Evolutionary conservation across 1,140 invertebrate genomes (phyloP), one percentile per base, ranked within the genome.

Genomic region (Venustaconcha ellipsiformis): DNA sequence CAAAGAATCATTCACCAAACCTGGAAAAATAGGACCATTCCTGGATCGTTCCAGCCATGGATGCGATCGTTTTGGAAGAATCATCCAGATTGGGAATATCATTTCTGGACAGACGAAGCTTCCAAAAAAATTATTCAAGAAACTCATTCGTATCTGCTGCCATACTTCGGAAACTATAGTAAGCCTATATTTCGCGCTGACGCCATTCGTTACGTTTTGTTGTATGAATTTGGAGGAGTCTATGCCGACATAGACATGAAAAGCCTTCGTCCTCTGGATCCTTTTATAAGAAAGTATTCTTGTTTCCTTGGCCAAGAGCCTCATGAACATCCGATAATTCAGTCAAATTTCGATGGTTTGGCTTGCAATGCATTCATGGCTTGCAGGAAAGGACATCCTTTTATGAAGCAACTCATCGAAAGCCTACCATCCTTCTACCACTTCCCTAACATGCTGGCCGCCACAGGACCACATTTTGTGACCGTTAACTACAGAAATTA

Each of bases 231-330:
- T 74, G 86, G 86, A 8, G 86, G 86, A 11, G 67, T 87, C 1
- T 87, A 87, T 75, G 83, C 79, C 6, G 86, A 87, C 66, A 56
- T 87, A 60, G 86, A 87, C 64, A 76, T 85, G 64, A 82, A 86
- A 66, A 79, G 76, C 57, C 67, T 87, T 14, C 72, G 76, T 14
- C 71, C 85, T 14, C 23, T 87, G 3, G 74, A 82, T 20, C 78
- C 78, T 13, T 48, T 82, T 12, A 73, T 73, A 1, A 57, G 59
- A 2, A 83, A 82, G 69, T 84, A 87, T 67, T 67, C 76, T 1
- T 87, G 86, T 78, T 81, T 86, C 56, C 48, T 87, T 55, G 78
- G 81, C 5, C 79, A 83, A 68, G 86, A 86, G 71, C 84, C 86
- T 14, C 81, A 76, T 57, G 86, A 82, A 69, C 86, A 87, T 57